Evolutionary conservation across 2,888 invertebrate genomes (phyloP).

Genomic region (Mechanitis messenoides): DNA sequence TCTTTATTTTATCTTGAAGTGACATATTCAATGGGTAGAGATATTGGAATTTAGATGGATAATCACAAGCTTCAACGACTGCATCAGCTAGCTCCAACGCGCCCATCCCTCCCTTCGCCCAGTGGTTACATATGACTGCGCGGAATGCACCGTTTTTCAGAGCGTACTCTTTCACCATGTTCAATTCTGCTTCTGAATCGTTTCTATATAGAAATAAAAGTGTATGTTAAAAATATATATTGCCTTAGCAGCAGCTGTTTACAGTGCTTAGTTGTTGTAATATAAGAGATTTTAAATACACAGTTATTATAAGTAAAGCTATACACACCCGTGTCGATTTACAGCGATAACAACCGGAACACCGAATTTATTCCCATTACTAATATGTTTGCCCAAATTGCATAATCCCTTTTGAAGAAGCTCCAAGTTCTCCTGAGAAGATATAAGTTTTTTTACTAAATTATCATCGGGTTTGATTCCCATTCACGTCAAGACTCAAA

Average conservation of each 20-base stretch:
- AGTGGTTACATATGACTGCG: conserved; percentile 92
- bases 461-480: too few relatives aligned
- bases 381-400: conserved; percentile 95
- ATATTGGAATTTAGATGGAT: conserved; percentile 78
- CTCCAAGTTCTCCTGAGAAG: conserved; percentile 86
- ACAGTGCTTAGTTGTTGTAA: neutral
- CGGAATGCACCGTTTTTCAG: conserved; percentile 88
- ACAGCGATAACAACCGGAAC: conserved; percentile 96
- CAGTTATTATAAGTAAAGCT: too few relatives aligned
- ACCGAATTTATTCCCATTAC: conserved; percentile 91
- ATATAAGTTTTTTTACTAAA: neutral
- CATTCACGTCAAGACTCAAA: too few relatives aligned
- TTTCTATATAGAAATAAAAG: conserved; percentile 72
- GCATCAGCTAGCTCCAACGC: conserved; percentile 91
- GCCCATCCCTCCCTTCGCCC: conserved; percentile 93
- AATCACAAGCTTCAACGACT: conserved; percentile 85
- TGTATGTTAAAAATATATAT: neutral
- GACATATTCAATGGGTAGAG: conserved; percentile 83
- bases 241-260: neutral
- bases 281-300: neutral
- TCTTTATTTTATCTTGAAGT: conserved; percentile 90
- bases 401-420: conserved; percentile 90
- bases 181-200: conserved; percentile 90
- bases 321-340: conserved; percentile 85
- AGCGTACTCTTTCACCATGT: conserved; percentile 84